Conservation (phyloP, 53 echinoderm and acorn worm genomes). For the Paracentrotus lividus region DNA sequence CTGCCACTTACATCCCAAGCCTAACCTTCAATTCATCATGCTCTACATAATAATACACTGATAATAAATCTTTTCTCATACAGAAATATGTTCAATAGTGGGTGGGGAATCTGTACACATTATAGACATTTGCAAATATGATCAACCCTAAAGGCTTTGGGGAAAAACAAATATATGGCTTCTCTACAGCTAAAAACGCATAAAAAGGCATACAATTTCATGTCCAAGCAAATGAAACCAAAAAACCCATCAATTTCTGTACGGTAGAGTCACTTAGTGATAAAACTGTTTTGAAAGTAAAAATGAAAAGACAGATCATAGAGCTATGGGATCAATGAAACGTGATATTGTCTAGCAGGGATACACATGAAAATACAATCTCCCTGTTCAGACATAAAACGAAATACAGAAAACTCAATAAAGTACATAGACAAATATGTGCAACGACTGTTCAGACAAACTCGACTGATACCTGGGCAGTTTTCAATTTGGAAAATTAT, state of each 20-base stretch:
- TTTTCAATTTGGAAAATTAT: too few species aligned
- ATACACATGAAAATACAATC: neutral
- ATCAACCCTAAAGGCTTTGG: too few species aligned
- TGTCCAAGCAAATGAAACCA: neutral
- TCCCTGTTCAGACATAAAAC: too few species aligned
- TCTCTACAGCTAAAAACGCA: neutral
- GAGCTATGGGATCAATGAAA: neutral
- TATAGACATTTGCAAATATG: too few species aligned
- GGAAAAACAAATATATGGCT: neutral
- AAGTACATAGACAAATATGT: too few species aligned
- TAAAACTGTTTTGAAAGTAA: neutral
- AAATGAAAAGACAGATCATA: neutral
- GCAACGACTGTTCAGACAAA: too few species aligned
- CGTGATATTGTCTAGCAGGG: neutral
- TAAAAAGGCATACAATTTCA: neutral
- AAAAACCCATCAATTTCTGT: neutral
- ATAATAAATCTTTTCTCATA: neutral
- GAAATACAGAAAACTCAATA: too few species aligned
- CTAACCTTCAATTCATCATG: neutral
- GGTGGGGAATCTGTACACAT: too few species aligned
- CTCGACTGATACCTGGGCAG: too few species aligned
- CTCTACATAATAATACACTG: neutral
- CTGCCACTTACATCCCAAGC: neutral
- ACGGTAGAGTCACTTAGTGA: neutral
- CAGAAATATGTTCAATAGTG: neutral